phyloP scores from a whole-genome alignment of 2,888 invertebrate species.

The Lathronympha strigana region DNA sequence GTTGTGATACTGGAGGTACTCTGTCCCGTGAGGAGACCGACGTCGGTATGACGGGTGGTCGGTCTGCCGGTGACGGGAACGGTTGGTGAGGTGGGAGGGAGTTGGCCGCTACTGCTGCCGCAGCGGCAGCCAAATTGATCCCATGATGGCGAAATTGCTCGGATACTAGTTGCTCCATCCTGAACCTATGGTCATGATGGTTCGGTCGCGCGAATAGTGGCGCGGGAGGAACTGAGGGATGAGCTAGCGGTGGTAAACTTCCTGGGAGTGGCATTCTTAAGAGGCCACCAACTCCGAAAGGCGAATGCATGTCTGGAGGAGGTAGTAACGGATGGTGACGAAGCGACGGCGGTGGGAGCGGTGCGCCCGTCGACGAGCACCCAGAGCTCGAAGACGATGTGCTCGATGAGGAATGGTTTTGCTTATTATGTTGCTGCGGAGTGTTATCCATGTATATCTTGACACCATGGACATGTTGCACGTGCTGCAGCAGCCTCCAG shows the following conservation, averaged over 20 bases:
- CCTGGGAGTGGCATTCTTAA: slow-evolving; percentile 90
- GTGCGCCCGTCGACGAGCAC: slow-evolving; percentile 80
- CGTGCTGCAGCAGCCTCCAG: slow-evolving; percentile 97
- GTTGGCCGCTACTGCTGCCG: slow-evolving; percentile 87
- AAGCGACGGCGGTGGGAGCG: slow-evolving; percentile 85
- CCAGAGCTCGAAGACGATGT: slow-evolving; percentile 84
- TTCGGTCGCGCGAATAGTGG: slow-evolving; percentile 90
- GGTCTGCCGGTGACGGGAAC: slow-evolving; percentile 86
- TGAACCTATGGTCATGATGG: slow-evolving; percentile 90
- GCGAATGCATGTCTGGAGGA: slow-evolving; percentile 89
- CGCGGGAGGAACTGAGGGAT: slow-evolving; percentile 88
- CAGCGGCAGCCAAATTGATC: slow-evolving; percentile 90
- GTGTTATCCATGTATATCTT: slow-evolving; percentile 93
- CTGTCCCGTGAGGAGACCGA: slow-evolving; percentile 80
- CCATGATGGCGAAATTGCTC: slow-evolving; percentile 93
- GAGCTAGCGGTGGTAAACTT: slow-evolving; percentile 85
- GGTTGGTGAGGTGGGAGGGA: slow-evolving; percentile 85
- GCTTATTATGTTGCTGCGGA: slow-evolving; percentile 74
- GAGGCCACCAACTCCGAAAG: slow-evolving; percentile 89
- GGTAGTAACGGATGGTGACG: slow-evolving; percentile 88
- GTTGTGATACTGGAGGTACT: slow-evolving; percentile 84
- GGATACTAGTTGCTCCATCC: slow-evolving; percentile 93
- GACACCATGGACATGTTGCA: slow-evolving; percentile 96
- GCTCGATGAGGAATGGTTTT: slow-evolving; percentile 84
- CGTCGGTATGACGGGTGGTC: slow-evolving; percentile 82